Base-by-base conservation (phyloP, 2,113 vertebrate genomes). In the Protomyctophum bolini region DNA sequence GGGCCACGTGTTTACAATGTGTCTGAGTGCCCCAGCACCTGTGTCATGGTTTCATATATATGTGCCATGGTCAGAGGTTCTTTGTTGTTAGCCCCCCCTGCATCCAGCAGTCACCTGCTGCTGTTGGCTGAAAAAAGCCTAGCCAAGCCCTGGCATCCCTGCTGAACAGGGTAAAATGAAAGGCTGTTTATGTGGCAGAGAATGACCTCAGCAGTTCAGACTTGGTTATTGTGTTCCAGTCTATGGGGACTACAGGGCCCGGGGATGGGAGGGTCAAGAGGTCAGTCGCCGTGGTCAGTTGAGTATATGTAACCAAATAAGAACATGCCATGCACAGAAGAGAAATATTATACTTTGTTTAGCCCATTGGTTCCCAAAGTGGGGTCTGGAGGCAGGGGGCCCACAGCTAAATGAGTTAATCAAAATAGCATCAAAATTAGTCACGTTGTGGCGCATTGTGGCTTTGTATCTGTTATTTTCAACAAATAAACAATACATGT, bases 161-260 rank as follows among this genome's bases (percentile, higher is more conserved):
- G 88, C 88, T 88, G 86, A 88, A 59, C 66, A 45, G 54, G 54
- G 69, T 28, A 54, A 83, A 83, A 75, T 60, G 54, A 80, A 72
- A 77, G 76, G 65, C 68, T 82, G 81, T 89, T 87, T 77, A 79
- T 74, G 81, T 73, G 63, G 51, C 2, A 10, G 69, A 75, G 55
- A 66, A 48, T 79, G 75, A 82, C 66, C 83, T 85, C 81, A 84
- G 79, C 75, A 73, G 77, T 70, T 64, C 48, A 10, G 65, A 29
- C 45, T 4, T 66, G 6, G 15, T 68, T 11, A 73, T 83, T 86
- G 80, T 84, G 67, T 14, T 70, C 56, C n/a, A 6, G 21, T 69
- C 63, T 80, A 41, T 41, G 33, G 33, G 33, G 33, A 6, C 57
- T 47, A 56, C 65, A 58, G 33, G 51, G 10, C 8, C 48, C 57